These are phyloP conservation scores for Melipona quadrifasciata DNA, from an alignment of 1,140 invertebrate species.

Conservation along the genomic window DNA sequence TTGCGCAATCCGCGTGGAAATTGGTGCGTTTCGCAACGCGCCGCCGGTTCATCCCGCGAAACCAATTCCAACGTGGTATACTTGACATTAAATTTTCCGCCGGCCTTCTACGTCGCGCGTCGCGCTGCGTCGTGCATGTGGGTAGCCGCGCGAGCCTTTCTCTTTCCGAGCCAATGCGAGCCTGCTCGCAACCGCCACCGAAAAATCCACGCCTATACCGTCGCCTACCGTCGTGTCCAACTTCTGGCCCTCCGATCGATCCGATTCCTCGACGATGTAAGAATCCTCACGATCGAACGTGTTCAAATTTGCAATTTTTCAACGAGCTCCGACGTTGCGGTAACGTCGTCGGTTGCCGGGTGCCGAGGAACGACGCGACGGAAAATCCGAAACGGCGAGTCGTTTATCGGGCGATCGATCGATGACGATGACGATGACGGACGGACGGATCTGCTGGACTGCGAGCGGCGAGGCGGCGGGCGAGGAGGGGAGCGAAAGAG, in stretches of 20 bases:
- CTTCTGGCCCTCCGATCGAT: no score
- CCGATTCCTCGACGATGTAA: no score
- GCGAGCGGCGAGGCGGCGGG: neutral
- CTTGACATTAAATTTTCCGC: conserved; percentile 73
- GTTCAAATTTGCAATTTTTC: no score
- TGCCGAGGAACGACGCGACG: no score
- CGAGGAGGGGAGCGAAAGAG: no score
- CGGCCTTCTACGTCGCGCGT: conserved; percentile 67
- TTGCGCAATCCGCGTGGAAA: conserved; percentile 53
- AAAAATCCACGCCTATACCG: conserved; percentile 62
- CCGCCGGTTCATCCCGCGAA: conserved; percentile 59
- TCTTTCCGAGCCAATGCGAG: conserved; percentile 60
- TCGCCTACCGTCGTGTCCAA: neutral
- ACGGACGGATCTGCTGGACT: no score
- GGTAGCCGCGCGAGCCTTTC: conserved; percentile 60
- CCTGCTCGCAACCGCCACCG: conserved; percentile 39
- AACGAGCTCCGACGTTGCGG: no score
- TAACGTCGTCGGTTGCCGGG: no score
- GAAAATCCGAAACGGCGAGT: neutral
- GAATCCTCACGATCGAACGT: no score
- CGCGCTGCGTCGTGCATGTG: conserved; percentile 24
- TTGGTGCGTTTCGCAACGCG: conserved; percentile 24
- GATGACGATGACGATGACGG: neutral
- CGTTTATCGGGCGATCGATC: neutral
- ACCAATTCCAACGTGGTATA: conserved; percentile 63